Percentiles rank a stretch among this genome's conserved stretches.
Conservation (phyloP, 2,797 vertebrate species). For the Acanthis flammea region DNA sequence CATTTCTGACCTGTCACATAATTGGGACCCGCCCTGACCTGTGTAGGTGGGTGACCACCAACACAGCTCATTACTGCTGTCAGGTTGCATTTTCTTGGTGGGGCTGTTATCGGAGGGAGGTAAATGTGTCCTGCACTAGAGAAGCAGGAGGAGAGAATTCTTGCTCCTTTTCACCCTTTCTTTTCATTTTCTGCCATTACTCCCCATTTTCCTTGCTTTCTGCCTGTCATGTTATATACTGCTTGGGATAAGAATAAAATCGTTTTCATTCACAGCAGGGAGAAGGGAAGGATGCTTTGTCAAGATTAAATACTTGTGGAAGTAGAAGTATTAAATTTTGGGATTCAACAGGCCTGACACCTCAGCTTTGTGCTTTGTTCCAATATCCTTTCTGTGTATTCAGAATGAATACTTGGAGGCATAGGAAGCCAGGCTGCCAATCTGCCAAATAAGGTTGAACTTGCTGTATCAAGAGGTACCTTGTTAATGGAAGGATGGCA, state of each 20-base stretch:
- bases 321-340: neutral
- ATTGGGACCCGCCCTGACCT: neutral
- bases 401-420: neutral
- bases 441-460: neutral
- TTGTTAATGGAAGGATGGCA: neutral
- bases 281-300: neutral
- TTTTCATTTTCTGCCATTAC: neutral
- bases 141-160: neutral
- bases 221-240: neutral
- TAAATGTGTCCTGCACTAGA: neutral
- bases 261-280: neutral
- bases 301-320: neutral
- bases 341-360: neutral
- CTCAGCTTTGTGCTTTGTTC: neutral
- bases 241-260: neutral
- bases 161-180: neutral
- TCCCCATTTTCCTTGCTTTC: neutral
- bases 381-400: neutral
- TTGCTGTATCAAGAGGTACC: neutral
- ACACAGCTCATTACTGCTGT: neutral
- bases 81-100: neutral
- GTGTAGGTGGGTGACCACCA: neutral
- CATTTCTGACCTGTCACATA: neutral
- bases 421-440: neutral
- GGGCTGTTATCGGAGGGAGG: neutral